A percentile compares a stretch with the other conserved stretches of the same genome.
These are phyloP conservation scores for Vandiemenella viatica DNA, from an alignment of 2,888 invertebrate genomes.

Conservation along the genomic window DNA sequence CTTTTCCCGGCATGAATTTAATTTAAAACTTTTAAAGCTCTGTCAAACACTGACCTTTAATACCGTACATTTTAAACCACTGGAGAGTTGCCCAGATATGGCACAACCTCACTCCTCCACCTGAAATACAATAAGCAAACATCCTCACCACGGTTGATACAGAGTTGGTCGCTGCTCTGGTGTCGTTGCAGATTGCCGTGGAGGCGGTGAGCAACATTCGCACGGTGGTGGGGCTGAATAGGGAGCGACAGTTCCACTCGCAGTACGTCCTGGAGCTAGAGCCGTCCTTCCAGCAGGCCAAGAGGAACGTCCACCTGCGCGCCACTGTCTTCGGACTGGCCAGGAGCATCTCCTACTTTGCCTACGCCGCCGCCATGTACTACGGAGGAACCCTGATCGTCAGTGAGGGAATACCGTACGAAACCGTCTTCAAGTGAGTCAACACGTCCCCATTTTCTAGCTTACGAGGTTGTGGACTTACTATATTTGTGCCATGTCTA, in stretches of 20 bases:
- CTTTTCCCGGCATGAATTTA: no score
- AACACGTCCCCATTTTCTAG: no score
- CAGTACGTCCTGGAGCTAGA: conserved; percentile 44
- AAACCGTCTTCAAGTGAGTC: conserved; percentile 53
- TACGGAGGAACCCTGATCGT: conserved; percentile 56
- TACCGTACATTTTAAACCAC: no score
- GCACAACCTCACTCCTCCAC: no score
- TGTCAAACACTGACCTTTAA: no score
- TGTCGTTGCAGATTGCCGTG: conserved; percentile 49
- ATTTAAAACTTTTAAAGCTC: no score
- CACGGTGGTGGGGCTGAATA: conserved; percentile 57
- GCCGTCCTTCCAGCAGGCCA: conserved; percentile 42
- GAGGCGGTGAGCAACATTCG: conserved; percentile 65
- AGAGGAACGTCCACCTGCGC: conserved; percentile 45
- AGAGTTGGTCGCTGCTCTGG: no score
- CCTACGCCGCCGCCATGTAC: conserved; percentile 52
- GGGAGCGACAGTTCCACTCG: conserved; percentile 49
- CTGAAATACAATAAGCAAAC: no score
- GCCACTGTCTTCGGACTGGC: conserved; percentile 56
- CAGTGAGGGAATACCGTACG: conserved; percentile 38
- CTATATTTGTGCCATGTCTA: no score
- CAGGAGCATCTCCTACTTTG: conserved; percentile 53
- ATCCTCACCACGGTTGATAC: no score
- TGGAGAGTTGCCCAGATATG: no score
- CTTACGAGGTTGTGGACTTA: no score